phyloP scores from a whole-genome alignment of 2,888 invertebrate genomes.

The Eupithecia insigniata region DNA sequence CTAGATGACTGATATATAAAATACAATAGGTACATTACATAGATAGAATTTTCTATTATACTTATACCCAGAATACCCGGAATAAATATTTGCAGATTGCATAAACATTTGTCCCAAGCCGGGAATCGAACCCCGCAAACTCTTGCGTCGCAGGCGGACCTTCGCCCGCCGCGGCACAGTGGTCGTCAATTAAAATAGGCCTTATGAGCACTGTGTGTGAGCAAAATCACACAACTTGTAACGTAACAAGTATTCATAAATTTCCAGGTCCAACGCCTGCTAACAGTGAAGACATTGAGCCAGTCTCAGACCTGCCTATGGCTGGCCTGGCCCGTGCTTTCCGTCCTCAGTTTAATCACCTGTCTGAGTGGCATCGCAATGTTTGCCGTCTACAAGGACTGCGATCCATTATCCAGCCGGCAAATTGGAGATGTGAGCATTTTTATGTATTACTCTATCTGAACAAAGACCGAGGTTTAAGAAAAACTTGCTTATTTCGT shows the following conservation, averaged over 20 bases:
- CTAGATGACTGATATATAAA: no score
- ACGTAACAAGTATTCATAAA: background rate
- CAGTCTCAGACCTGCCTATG: slow-evolving; percentile 89
- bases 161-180: no score
- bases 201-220: no score
- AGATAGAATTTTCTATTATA: no score
- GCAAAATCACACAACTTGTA: background rate
- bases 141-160: no score
- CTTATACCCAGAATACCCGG: no score
- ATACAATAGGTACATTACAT: no score
- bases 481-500: background rate
- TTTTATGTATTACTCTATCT: background rate
- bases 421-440: slow-evolving; percentile 83
- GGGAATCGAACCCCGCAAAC: no score
- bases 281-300: slow-evolving; percentile 88
- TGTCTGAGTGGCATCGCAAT: slow-evolving; percentile 92
- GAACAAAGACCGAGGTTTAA: background rate
- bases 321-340: slow-evolving; percentile 92
- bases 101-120: no score
- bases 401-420: slow-evolving; percentile 89
- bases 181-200: no score
- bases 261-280: slow-evolving; percentile 86
- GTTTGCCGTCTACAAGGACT: slow-evolving; percentile 91
- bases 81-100: no score
- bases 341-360: slow-evolving; percentile 88